Base-by-base conservation (phyloP, 2,113 vertebrate species). In the Dascyllus trimaculatus region DNA sequence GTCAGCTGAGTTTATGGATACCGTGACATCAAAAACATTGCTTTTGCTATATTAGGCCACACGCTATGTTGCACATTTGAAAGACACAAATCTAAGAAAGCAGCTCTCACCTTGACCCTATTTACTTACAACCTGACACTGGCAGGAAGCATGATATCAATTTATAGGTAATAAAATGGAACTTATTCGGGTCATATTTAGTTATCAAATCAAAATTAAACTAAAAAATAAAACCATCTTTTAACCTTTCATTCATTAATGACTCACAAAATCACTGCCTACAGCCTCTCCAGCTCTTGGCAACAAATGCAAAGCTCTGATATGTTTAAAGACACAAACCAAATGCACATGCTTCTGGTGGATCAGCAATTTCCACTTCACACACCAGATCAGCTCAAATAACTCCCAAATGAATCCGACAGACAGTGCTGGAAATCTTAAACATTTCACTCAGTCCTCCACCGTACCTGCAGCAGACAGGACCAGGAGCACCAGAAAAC, bases 391-490 rank as follows among this genome's bases (percentile, higher is more conserved):
- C 0, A 26, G 17, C 32, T 18, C 22, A 1, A 72, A 59, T 8
- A 32, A 43, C 8, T 64, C 45, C 24, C 21, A 1, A 45, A 61
- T 19, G 11, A 22, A 52, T 2, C 19, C 3, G 25, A 22, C 32
- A 61, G 45, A 21, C 19, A 43, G 17, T 14, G 8, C 5, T 0
- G 26, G 40, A 29, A 52, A 67, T 26, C 10, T 0, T 32, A n/a
- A 63, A 63, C 52, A 29, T 60, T 78, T 35, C 13, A 21, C 9
- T 19, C 58, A 26, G 10, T 24, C 46, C 25, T 24, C 13, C 43
- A 25, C 67, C 87, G 43, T 95, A 94, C 94, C 94, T 89, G 92
- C 87, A 73, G 88, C 57, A 71, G 75, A 83, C 68, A 93, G 80
- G 26, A 75, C 80, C 86, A 94, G 90, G 56, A 95, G 88, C 78